Evolutionary conservation across 2,113 vertebrate genomes (phyloP).

Genomic region (Corynorhinus townsendii): DNA sequence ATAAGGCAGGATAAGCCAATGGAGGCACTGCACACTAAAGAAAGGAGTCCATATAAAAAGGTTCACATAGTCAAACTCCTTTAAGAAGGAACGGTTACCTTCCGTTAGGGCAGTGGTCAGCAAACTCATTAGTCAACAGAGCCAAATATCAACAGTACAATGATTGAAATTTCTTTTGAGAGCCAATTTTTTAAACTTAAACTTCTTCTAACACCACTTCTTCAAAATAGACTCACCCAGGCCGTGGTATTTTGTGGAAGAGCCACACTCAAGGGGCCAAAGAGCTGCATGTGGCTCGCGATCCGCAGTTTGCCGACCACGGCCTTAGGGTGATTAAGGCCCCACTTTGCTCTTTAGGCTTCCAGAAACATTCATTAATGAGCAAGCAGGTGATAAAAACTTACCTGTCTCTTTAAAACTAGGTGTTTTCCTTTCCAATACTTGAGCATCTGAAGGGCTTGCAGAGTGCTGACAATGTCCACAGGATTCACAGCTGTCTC

Average conservation of each 20-base stretch:
- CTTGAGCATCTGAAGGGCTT: constrained; percentile 99
- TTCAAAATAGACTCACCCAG: no score
- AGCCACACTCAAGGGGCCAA: no score
- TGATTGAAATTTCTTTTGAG: no score
- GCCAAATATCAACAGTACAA: no score
- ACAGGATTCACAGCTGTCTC: constrained; percentile 98
- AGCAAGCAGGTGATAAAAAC: neutral
- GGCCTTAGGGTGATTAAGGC: no score
- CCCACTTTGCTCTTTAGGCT: neutral
- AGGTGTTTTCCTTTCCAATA: constrained; percentile 99
- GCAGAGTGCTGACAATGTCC: constrained; percentile 98
- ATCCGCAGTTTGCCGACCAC: no score
- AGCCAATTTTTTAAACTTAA: no score
- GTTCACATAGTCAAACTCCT: neutral
- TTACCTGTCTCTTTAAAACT: constrained; percentile 97
- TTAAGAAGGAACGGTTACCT: neutral
- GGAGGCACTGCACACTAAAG: neutral
- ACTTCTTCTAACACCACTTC: no score
- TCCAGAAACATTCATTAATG: neutral
- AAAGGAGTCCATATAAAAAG: neutral
- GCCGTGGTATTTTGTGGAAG: no score
- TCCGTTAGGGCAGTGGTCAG: neutral
- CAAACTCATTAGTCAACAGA: no score
- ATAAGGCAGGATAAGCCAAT: neutral
- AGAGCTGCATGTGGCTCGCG: no score